Evolutionary conservation across 2,888 invertebrate genomes (phyloP).

Genomic region (Leucophenga montana): DNA sequence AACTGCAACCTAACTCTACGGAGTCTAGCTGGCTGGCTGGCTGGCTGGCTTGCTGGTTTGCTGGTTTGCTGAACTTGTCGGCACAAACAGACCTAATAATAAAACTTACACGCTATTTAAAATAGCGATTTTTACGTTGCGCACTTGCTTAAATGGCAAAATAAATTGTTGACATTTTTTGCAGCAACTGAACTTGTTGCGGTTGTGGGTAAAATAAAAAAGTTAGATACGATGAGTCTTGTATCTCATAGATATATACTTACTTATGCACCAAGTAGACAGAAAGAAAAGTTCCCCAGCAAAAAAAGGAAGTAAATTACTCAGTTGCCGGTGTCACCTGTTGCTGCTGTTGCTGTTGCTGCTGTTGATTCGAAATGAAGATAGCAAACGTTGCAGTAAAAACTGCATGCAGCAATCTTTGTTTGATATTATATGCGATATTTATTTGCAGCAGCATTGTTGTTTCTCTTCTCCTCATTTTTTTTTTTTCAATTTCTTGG

Average conservation of each 20-base stretch:
- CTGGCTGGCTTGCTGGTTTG: slow-evolving; percentile 56
- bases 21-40: slow-evolving; percentile 54
- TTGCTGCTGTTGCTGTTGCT: not conserved
- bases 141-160: slow-evolving; percentile 20
- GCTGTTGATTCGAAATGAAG: not conserved
- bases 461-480: no score
- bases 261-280: no score
- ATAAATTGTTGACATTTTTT: slow-evolving; percentile 21
- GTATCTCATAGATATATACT: no score
- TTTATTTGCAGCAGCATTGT: not conserved
- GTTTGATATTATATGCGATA: slow-evolving; percentile 14
- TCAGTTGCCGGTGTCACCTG: slow-evolving; percentile 20
- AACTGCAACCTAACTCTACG: slow-evolving; percentile 56
- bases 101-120: slow-evolving; percentile 33
- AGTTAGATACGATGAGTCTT: no score
- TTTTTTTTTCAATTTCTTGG: not conserved
- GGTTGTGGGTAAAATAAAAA: no score
- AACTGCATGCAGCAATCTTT: slow-evolving; percentile 12
- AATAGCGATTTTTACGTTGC: not conserved
- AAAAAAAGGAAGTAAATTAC: slow-evolving; percentile 22
- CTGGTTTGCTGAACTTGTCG: slow-evolving; percentile 53
- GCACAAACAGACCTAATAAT: slow-evolving; percentile 57
- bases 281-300: no score
- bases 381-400: not conserved
- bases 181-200: no score